These are phyloP conservation scores for Agonopterix alstromeriana DNA, from an alignment of 2,888 invertebrate species.

Conservation along the genomic window DNA sequence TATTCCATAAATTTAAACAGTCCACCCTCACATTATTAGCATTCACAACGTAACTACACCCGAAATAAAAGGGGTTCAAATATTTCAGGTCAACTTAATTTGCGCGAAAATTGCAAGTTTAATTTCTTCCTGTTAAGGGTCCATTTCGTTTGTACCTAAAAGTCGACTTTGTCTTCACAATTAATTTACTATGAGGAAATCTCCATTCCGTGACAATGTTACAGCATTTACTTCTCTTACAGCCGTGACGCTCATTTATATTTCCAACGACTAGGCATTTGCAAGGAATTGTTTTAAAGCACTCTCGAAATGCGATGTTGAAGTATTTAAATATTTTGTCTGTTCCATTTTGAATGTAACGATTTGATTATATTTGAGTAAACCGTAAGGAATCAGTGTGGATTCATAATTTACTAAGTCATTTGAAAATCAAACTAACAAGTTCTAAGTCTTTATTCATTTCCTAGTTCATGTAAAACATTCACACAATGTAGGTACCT, in stretches of 20 bases:
- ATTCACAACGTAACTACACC: conserved; percentile 63
- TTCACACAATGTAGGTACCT: too few relatives aligned
- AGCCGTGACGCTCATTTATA: conserved; percentile 42
- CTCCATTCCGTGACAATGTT: conserved; percentile 60
- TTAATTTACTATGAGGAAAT: conserved; percentile 68
- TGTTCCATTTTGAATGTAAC: too few relatives aligned
- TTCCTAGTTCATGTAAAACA: too few relatives aligned
- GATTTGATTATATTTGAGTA: too few relatives aligned
- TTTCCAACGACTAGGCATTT: conserved; percentile 14
- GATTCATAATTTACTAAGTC: too few relatives aligned
- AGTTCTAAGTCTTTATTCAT: too few relatives aligned
- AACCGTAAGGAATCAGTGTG: too few relatives aligned
- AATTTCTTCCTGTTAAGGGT: conserved; percentile 52
- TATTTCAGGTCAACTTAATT: conserved; percentile 64
- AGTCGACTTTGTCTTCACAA: conserved; percentile 43
- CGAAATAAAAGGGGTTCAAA: conserved; percentile 62
- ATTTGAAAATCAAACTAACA: too few relatives aligned
- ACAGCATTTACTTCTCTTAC: conserved; percentile 50
- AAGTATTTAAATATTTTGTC: too few relatives aligned
- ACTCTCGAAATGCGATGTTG: too few relatives aligned
- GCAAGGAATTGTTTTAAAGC: too few relatives aligned
- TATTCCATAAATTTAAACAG: conserved; percentile 67
- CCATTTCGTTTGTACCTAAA: conserved; percentile 43
- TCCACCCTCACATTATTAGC: conserved; percentile 67
- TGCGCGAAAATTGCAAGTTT: conserved; percentile 56